A percentile compares a stretch with the other conserved stretches of the same genome.
Evolutionary conservation across 2,888 invertebrate species (phyloP).

Genomic region (Steinernema carpocapsae): DNA sequence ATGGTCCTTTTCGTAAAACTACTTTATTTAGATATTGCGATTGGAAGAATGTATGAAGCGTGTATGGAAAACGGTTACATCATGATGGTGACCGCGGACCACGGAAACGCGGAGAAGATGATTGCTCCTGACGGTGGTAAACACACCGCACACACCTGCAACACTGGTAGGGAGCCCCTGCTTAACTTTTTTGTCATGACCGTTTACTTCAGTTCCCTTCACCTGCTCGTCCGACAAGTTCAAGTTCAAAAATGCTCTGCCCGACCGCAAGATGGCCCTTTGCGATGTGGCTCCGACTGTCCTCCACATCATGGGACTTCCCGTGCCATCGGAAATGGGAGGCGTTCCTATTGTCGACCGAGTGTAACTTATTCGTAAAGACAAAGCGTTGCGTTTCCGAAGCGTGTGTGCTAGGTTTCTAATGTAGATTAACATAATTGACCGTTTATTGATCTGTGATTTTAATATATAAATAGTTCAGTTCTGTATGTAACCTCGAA

Average conservation of each 20-base stretch:
- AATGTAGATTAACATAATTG: constrained; percentile 1
- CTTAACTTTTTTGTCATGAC: not conserved
- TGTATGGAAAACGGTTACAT: constrained; percentile 66
- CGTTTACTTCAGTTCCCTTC: constrained; percentile 59
- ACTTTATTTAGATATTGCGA: constrained; percentile 68
- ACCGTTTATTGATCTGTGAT: constrained; percentile 20
- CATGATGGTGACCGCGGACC: constrained; percentile 68
- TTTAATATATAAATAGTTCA: not conserved
- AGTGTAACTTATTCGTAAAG: not conserved
- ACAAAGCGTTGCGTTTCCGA: too few relatives aligned
- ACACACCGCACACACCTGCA: constrained; percentile 71
- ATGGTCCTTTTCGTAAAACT: too few relatives aligned
- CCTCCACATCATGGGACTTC: constrained; percentile 69
- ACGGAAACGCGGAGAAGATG: constrained; percentile 72
- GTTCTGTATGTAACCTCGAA: not conserved
- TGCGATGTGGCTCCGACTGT: constrained; percentile 71
- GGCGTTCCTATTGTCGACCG: constrained; percentile 61
- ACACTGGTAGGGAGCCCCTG: constrained; percentile 58
- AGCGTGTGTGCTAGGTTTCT: not conserved
- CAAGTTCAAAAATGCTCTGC: constrained; percentile 52
- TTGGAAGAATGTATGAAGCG: constrained; percentile 70
- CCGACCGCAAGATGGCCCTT: constrained; percentile 68
- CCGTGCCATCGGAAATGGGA: constrained; percentile 68
- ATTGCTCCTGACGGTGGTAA: constrained; percentile 70
- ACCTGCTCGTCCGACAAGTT: constrained; percentile 60